Evolutionary conservation across 2,888 invertebrate species (phyloP).

Genomic region (Phengaris arion): DNA sequence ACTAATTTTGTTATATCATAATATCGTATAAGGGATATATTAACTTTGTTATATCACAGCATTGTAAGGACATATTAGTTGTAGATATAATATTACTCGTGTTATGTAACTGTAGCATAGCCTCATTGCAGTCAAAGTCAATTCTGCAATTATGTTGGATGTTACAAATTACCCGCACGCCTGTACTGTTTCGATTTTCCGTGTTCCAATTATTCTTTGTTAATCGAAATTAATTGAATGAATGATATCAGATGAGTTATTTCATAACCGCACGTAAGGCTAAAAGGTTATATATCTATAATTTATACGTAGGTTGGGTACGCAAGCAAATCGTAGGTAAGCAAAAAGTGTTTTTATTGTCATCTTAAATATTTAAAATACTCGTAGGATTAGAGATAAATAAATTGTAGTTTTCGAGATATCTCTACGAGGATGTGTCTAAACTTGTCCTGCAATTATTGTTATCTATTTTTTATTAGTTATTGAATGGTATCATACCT

Average conservation of each 20-base stretch:
- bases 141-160: conserved; percentile 6
- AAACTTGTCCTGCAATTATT: not conserved
- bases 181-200: not conserved
- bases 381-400: too few species aligned
- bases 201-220: not conserved
- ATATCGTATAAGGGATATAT: not conserved
- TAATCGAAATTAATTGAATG: not conserved
- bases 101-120: not conserved
- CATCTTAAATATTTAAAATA: too few species aligned
- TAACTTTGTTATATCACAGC: conserved; percentile 9
- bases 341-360: too few species aligned
- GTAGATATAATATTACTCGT: not conserved
- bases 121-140: conserved; percentile 6
- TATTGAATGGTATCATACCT: not conserved
- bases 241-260: conserved; percentile 5
- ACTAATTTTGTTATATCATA: not conserved
- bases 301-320: too few species aligned
- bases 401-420: not conserved
- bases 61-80: conserved; percentile 18
- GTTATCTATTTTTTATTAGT: too few species aligned
- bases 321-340: too few species aligned
- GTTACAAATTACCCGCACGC: not conserved
- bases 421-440: not conserved
- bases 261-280: not conserved
- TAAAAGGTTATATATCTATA: not conserved